These are phyloP conservation scores for Macrostomum cliftonense DNA, from an alignment of 2,888 invertebrate genomes.

Conservation along the genomic window DNA sequence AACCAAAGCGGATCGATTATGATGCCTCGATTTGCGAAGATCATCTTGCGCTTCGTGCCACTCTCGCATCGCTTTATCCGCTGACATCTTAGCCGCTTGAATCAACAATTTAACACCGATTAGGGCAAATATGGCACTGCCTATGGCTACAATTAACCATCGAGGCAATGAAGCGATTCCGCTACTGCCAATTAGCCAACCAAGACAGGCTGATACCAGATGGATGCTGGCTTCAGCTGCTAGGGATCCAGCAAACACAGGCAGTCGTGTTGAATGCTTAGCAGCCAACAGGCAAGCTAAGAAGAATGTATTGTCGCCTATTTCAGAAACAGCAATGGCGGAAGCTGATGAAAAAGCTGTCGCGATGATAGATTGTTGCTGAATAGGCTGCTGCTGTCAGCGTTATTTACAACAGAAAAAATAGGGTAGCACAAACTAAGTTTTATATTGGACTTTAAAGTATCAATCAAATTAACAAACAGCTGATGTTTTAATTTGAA, in stretches of 20 bases:
- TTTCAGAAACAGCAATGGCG: constrained; percentile 85
- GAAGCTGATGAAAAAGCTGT: too few species aligned
- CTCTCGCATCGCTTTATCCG: constrained; percentile 79
- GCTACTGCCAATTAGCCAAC: too few species aligned
- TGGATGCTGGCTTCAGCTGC: constrained; percentile 80
- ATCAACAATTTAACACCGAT: constrained; percentile 94
- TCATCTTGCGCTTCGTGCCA: constrained; percentile 88
- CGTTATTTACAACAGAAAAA: too few species aligned
- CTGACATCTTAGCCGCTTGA: constrained; percentile 79
- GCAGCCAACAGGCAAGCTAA: constrained; percentile 99
- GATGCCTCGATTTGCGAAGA: constrained; percentile 14
- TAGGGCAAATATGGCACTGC: constrained; percentile 77
- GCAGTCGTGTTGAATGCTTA: constrained; percentile 75
- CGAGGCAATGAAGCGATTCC: constrained; percentile 80
- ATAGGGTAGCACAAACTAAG: too few species aligned
- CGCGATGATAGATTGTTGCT: too few species aligned
- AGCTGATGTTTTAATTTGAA: too few species aligned
- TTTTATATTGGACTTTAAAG: too few species aligned
- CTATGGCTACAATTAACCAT: constrained; percentile 76
- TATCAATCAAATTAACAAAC: too few species aligned
- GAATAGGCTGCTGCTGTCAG: too few species aligned
- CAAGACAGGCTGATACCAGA: constrained; percentile 65
- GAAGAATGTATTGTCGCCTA: constrained; percentile 97
- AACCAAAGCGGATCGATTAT: constrained; percentile 49
- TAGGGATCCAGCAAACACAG: constrained; percentile 80